Evolutionary conservation across 2,113 vertebrate genomes (phyloP), one percentile per base, ranked within the genome.

Genomic region (Cricetomys ansorgei): DNA sequence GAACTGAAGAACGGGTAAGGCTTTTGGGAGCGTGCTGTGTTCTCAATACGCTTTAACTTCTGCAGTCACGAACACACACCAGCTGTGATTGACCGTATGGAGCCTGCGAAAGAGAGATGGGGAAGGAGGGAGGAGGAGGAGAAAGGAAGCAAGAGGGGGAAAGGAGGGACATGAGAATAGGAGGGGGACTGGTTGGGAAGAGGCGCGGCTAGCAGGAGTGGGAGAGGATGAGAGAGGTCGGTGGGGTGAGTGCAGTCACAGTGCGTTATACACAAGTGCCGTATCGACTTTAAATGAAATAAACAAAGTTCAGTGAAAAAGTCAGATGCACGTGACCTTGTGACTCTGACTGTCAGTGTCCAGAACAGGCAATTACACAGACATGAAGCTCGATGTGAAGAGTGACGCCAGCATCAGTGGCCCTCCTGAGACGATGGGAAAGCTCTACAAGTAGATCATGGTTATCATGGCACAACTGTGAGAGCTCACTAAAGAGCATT

Each of bases 391-490:
- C 25, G 53, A 10, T 13, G 7, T 7, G 5, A 3, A 37, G 29
- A 50, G 43, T 31, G 15, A 19, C 23, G 19, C 6, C 53, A n/a
- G 34, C 27, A 79, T 0, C 1, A 1, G 4, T 4, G 43, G 29
- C 4, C 45, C 34, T 62, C 37, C 13, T 21, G 21, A 3, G 4
- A 0, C 2, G 11, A 37, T 12, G 13, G 5, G 17, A 65, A 53
- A 3, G 19, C 19, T 85, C 77, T 64, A 23, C 53, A 83, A 48
- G 23, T 34, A 34, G 2, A 45, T 19, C 50, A 13, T 25, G 48
- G 16, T 12, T 13, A 48, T 25, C 19, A 13, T 7, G 8, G 5
- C 23, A 40, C 23, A 85, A 8, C 43, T 69, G 59, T 25, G 15
- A 76, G 72, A 31, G 27, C 48, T 92, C 37, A 34, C n/a, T 25